Evolutionary conservation across 1,140 invertebrate genomes (phyloP).

Genomic region (Cryptotermes secundus): DNA sequence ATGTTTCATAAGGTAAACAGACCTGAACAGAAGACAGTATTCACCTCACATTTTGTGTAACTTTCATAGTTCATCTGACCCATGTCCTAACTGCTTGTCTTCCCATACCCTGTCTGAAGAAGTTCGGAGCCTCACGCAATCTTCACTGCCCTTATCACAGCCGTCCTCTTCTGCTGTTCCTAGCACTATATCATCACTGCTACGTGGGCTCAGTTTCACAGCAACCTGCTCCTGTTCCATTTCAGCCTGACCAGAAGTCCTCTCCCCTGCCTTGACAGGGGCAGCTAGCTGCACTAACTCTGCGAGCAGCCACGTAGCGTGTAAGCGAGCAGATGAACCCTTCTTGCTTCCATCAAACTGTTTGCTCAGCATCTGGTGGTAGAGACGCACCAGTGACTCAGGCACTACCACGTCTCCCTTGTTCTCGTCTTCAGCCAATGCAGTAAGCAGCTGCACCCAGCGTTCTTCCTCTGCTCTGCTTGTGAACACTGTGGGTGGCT

Average conservation of each 20-base stretch:
- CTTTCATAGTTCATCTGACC: too few species aligned
- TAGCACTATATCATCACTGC: too few species aligned
- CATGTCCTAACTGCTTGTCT: too few species aligned
- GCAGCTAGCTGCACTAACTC: not conserved
- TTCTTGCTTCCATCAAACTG: not conserved
- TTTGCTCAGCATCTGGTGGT: conserved; percentile 20
- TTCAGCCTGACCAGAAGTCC: not conserved
- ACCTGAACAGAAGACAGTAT: too few species aligned
- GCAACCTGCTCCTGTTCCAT: not conserved
- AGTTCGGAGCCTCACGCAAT: too few species aligned
- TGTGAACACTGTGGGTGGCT: too few species aligned
- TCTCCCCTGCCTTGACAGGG: not conserved
- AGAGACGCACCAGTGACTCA: conserved; percentile 17
- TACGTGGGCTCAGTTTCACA: too few species aligned
- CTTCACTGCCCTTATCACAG: too few species aligned
- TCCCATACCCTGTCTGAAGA: too few species aligned
- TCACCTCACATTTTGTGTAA: too few species aligned
- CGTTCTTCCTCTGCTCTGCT: not conserved
- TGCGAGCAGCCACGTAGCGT: conserved; percentile 19
- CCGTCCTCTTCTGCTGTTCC: too few species aligned
- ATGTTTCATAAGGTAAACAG: too few species aligned
- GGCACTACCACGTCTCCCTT: conserved; percentile 1
- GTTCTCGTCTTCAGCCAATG: not conserved
- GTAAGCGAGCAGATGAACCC: not conserved
- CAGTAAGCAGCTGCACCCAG: not conserved